These are phyloP conservation scores for Carcinoscorpius rotundicauda DNA, from an alignment of 1,140 invertebrate genomes.

Conservation along the genomic window DNA sequence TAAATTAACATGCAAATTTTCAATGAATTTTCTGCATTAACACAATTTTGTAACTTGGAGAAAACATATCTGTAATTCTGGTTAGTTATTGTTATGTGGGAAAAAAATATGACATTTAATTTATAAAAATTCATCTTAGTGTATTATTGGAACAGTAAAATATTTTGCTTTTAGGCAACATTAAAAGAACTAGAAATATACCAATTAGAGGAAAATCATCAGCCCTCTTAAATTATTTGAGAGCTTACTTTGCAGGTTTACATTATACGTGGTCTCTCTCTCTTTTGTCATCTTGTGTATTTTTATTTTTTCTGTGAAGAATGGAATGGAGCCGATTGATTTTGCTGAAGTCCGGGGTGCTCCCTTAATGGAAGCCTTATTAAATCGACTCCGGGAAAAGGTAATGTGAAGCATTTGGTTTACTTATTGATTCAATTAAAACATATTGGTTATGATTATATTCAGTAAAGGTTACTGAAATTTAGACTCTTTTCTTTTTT, in stretches of 20 bases:
- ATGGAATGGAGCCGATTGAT: conserved; percentile 12
- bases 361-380: conserved; percentile 6
- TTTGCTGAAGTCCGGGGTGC: conserved; percentile 15
- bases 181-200: neutral
- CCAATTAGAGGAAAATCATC: neutral
- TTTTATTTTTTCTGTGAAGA: conserved; percentile 1
- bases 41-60: no score
- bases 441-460: neutral
- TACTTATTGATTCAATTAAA: neutral
- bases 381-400: conserved; percentile 12
- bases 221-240: no score
- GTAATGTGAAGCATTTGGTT: conserved; percentile 5
- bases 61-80: no score
- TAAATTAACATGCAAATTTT: no score
- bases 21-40: no score
- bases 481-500: neutral
- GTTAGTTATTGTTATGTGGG: no score
- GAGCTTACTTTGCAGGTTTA: no score
- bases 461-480: neutral
- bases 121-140: no score
- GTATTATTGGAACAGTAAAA: no score
- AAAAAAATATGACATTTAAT: no score
- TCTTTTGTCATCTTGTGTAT: neutral
- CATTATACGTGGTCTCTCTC: no score
- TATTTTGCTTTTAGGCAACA: no score